Evolutionary conservation across 2,888 invertebrate genomes (phyloP), one percentile per base, ranked within the genome.

Genomic region (Oscheius sp.): DNA sequence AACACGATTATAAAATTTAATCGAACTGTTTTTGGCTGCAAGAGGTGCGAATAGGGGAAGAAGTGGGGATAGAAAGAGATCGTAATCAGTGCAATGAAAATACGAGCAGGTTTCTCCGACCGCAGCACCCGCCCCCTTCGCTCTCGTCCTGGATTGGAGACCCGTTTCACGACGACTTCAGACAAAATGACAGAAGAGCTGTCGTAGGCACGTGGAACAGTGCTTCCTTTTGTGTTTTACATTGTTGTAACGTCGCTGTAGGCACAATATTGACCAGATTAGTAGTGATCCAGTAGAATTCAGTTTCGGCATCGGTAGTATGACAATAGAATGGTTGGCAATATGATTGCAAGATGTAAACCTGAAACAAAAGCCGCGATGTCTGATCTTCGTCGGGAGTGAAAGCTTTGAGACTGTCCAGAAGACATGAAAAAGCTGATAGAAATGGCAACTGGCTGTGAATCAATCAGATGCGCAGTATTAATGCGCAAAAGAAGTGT

Each of bases 11-110:
- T 6, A 47, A 36, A 36, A 36, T 4, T 14, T 17, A 4, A 41
- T 41, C 2, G 47, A 33, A 62, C 33, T 44, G 59, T 17, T 44
- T 41, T 44, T 24, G 17, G n/a, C 44, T 24, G 44, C 30, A 45
- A 59, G 41, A 44, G 59, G 59, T 59, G 59, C 59, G 59, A 59
- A 59, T 59, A n/a, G n/a, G 59, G 41, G 41, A 44, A 59, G 59
- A 59, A 45, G 17, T 12, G 41, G 59, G 41, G 59, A 59, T 59
- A 59, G 62, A 47, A 59, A 49, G 62, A 62, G 62, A 62, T 62
- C 62, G 62, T 62, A 62, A 62, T 62, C 62, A 62, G 59, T 59
- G 62, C 62, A 62, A 62, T 32, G 62, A 62, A 62, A 62, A 62
- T 62, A 62, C 62, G 62, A 62, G 47, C 62, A 45, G 62, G 62